Base-by-base conservation (phyloP, 2,113 vertebrate genomes). In the Ascaphus truei region DNA sequence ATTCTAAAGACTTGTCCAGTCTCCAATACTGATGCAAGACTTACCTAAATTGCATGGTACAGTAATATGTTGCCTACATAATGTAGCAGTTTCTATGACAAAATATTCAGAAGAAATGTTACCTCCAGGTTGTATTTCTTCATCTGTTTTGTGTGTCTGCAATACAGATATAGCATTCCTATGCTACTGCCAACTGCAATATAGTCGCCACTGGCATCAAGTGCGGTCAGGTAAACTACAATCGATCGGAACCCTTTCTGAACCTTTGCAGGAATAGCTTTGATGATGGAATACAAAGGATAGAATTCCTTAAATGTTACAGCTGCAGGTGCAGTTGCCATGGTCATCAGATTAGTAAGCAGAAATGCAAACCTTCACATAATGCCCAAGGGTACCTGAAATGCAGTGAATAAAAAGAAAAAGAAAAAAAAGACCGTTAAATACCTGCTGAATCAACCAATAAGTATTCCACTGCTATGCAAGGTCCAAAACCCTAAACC, bases 161-260 rank as follows among this genome's bases (percentile, higher is more conserved):
- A 98, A 86, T 98, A 97, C 26, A 99, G 86, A 73, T 98, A 99
- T 3, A 99, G 89, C 96, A 98, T 98, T 1, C 97, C 91, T 1
- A 94, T 95, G 80, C 94, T 98, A 87, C 95, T 98, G 73, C 97
- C 97, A 74, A 98, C 92, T 0, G 96, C 96, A 63, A 99, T 92
- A 85, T 96, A 99, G 85, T 98, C 95, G 30, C 74, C 85, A 75
- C 86, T 99, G 85, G 91, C 87, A 77, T 99, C 96, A 3, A 99
- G 85, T 0, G 96, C 94, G 0, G 96, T 99, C 74, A 99, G 91
- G 77, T 98, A 98, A 16, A 99, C 96, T 63, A 96, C 72, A 2
- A 98, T 63, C 0, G 96, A 96, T 36, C 95, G 91, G 83, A 99
- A 98, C 3, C 97, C 97, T 59, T 92, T 95, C 78, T 98, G 96